A percentile compares a stretch with the other conserved stretches of the same genome.
Evolutionary conservation across 2,113 vertebrate genomes (phyloP).

Genomic region (Columba livia): DNA sequence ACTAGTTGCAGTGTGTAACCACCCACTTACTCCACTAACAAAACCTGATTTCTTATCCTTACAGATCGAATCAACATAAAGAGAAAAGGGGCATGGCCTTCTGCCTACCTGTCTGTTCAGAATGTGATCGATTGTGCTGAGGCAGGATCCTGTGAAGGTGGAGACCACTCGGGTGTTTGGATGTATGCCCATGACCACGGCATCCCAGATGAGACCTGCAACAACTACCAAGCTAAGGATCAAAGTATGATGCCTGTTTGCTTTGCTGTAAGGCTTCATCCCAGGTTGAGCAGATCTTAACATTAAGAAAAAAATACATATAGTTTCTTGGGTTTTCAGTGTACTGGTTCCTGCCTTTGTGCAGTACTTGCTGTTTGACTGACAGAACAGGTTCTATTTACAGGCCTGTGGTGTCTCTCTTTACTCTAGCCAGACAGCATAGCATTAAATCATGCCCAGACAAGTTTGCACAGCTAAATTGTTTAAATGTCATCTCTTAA

Average conservation of each 20-base stretch:
- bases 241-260: conserved; percentile 76
- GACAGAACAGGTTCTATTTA: not conserved
- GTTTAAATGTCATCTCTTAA: conserved; percentile 15
- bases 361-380: not conserved
- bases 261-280: not conserved
- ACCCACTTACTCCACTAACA: accelerated
- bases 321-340: not conserved
- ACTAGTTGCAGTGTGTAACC: not conserved
- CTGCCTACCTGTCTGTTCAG: conserved; percentile 92
- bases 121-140: conserved; percentile 88
- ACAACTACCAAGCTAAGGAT: conserved; percentile 97
- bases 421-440: not conserved
- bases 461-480: not conserved
- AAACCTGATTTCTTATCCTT: not conserved
- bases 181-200: conserved; percentile 86
- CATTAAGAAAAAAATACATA: not conserved
- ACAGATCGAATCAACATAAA: conserved; percentile 97
- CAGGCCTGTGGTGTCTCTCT: not conserved
- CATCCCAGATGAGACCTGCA: conserved; percentile 97
- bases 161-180: conserved; percentile 89
- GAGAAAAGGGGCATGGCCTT: conserved; percentile 90
- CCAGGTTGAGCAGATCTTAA: not conserved
- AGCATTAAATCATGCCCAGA: not conserved
- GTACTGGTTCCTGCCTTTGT: not conserved
- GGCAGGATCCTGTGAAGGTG: conserved; percentile 88